These are phyloP conservation scores for Micoletzkya japonica DNA, from an alignment of 2,888 invertebrate genomes.

Conservation along the genomic window DNA sequence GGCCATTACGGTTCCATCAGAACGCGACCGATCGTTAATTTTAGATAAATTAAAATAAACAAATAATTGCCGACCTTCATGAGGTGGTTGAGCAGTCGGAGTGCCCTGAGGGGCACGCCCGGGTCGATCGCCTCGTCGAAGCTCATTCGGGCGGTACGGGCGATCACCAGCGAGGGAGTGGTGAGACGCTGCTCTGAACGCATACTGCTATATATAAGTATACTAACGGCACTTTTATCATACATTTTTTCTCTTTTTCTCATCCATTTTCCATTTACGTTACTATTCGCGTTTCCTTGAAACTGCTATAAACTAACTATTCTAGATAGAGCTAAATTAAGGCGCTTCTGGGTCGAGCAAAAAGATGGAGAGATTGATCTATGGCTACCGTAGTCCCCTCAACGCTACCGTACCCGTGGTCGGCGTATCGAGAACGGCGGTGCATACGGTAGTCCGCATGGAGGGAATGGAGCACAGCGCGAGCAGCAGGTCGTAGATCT, in stretches of 20 bases:
- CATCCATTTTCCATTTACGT: too few species aligned
- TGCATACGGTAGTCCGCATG: slow-evolving; percentile 51
- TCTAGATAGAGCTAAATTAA: too few species aligned
- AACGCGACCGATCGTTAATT: not conserved
- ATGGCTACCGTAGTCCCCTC: too few species aligned
- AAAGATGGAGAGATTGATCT: too few species aligned
- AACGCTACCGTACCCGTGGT: slow-evolving; percentile 5
- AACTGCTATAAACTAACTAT: too few species aligned
- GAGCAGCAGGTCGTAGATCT: slow-evolving; percentile 66
- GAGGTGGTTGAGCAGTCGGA: slow-evolving; percentile 42
- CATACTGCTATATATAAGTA: too few species aligned
- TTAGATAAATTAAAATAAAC: not conserved
- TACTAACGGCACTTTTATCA: too few species aligned
- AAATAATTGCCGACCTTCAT: slow-evolving; percentile 35
- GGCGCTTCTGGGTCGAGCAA: too few species aligned
- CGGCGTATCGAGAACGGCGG: slow-evolving; percentile 37
- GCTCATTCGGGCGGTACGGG: slow-evolving; percentile 61
- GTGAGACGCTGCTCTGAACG: slow-evolving; percentile 37
- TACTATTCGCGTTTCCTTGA: too few species aligned
- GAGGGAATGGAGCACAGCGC: slow-evolving; percentile 63
- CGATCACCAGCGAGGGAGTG: slow-evolving; percentile 59
- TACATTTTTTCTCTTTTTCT: too few species aligned
- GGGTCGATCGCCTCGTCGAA: slow-evolving; percentile 50
- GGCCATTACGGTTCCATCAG: not conserved
- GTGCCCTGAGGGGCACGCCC: slow-evolving; percentile 47